Percentiles rank a stretch among this genome's conserved stretches.
Conservation (phyloP, 2,797 vertebrate genomes). For the Etheostoma nigrum region DNA sequence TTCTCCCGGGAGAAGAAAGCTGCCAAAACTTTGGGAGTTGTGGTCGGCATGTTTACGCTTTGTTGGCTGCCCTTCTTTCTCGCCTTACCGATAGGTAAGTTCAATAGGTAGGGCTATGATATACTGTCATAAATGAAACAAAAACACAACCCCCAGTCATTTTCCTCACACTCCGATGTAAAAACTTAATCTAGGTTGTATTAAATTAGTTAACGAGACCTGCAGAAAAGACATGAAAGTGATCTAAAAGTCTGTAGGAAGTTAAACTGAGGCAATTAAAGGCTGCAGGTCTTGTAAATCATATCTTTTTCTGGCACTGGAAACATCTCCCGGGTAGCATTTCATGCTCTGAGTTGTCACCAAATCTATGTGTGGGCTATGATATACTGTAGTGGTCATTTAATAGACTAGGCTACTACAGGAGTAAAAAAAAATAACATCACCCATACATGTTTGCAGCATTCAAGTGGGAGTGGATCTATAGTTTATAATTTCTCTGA, state of each 20-base stretch:
- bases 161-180: neutral
- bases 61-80: conserved; percentile 97
- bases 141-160: conserved; percentile 80
- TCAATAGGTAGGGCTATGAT: neutral
- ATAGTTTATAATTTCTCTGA: neutral
- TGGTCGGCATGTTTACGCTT: conserved; percentile 95
- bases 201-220: conserved; percentile 19
- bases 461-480: neutral
- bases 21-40: conserved; percentile 94
- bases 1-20: conserved; percentile 97
- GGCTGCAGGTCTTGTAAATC: conserved; percentile 58
- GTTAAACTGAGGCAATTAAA: conserved; percentile 10
- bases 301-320: conserved; percentile 34
- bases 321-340: conserved; percentile 36
- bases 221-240: neutral
- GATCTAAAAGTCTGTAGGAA: conserved; percentile 9
- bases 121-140: conserved; percentile 38
- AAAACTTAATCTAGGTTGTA: conserved; percentile 60
- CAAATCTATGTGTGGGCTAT: conserved; percentile 35
- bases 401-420: conserved; percentile 3
- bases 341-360: conserved; percentile 38
- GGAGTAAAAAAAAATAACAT: conserved; percentile 24
- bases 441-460: conserved; percentile 13
- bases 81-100: conserved; percentile 93
- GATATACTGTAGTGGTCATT: conserved; percentile 33